Conservation (phyloP, 2,888 invertebrate species). For the Heliconius cydno region DNA sequence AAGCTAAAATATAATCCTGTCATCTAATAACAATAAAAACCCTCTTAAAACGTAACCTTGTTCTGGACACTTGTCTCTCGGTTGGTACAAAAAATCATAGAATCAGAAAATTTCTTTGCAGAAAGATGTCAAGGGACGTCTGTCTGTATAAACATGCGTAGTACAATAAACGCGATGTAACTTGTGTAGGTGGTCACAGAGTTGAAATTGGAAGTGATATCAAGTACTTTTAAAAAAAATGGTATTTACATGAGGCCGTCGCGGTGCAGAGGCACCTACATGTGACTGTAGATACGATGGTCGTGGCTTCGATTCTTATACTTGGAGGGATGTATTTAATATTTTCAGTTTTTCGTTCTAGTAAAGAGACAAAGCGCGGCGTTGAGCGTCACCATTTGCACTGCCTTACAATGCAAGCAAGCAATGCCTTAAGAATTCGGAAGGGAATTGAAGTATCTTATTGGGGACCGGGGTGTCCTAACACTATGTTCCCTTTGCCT, state of each 20-base stretch:
- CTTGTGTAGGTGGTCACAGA: constrained; percentile 12
- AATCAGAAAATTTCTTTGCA: constrained; percentile 20
- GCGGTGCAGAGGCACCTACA: neutral
- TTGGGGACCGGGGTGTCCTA: no score
- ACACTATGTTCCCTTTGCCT: no score
- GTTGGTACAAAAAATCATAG: constrained; percentile 17
- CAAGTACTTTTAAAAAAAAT: no score
- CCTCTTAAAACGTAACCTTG: neutral
- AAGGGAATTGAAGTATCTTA: no score
- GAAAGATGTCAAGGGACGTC: constrained; percentile 34
- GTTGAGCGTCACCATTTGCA: no score
- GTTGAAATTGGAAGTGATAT: constrained; percentile 4
- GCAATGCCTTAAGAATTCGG: no score
- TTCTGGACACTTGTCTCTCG: neutral
- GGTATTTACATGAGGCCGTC: no score
- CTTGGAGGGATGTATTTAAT: no score
- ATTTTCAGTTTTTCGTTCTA: no score
- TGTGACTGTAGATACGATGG: neutral
- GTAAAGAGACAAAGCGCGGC: no score
- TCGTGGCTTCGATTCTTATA: no score
- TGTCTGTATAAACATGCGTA: constrained; percentile 30
- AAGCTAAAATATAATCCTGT: neutral
- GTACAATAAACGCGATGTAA: constrained; percentile 33
- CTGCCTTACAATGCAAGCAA: no score
- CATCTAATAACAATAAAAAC: constrained; percentile 12